Percentiles rank a stretch among this genome's conserved stretches.
phyloP scores from a whole-genome alignment of 2,888 invertebrate genomes.

The Patella caerulea region DNA sequence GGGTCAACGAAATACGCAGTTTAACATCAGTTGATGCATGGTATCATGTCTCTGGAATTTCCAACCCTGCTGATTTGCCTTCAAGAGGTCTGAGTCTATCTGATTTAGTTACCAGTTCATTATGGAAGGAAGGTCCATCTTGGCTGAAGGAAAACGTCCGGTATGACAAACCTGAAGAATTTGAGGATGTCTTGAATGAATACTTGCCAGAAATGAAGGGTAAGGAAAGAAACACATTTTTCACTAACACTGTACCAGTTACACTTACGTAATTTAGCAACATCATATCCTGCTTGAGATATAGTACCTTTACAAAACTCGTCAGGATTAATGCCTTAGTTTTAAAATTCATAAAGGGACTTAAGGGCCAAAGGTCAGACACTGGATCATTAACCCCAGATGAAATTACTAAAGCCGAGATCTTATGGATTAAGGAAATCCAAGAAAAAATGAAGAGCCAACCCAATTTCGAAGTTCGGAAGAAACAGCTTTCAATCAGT shows the following conservation, averaged over 20 bases:
- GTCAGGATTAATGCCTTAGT: background rate
- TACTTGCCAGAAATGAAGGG: background rate
- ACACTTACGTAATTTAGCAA: too few species aligned
- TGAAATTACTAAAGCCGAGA: background rate
- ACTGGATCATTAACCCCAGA: too few species aligned
- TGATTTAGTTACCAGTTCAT: background rate
- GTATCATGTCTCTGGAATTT: background rate
- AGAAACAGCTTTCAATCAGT: background rate
- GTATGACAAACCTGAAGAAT: background rate
- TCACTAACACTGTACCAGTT: too few species aligned
- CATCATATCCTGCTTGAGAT: background rate
- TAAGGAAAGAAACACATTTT: too few species aligned
- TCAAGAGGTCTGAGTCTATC: background rate
- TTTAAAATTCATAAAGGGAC: background rate
- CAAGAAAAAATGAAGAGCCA: background rate
- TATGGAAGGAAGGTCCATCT: background rate
- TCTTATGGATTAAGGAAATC: background rate
- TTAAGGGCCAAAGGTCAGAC: too few species aligned
- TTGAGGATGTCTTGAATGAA: background rate
- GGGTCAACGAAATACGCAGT: constrained; percentile 1
- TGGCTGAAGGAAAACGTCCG: background rate
- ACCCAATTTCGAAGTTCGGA: background rate
- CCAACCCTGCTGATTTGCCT: constrained; percentile 10
- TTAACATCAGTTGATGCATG: background rate
- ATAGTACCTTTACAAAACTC: background rate